phyloP scores from a whole-genome alignment of 2,113 vertebrate genomes.

The Scalopus aquaticus region DNA sequence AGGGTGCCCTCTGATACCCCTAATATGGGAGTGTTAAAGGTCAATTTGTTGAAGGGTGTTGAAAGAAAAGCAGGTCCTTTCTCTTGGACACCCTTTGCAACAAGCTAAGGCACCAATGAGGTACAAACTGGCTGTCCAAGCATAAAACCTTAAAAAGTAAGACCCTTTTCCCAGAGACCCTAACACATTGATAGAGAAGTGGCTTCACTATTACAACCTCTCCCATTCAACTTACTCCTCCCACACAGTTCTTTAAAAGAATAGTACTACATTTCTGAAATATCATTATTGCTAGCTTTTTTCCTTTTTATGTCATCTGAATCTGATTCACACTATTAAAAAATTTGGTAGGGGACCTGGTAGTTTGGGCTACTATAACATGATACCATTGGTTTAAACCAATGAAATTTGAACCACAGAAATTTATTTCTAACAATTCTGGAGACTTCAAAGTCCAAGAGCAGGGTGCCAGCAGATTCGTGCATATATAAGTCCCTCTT shows the following conservation, averaged over 20 bases:
- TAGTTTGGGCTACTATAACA: not conserved
- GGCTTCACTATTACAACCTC: not conserved
- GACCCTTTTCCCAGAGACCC: not conserved
- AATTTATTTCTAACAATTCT: not conserved
- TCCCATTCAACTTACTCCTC: not conserved
- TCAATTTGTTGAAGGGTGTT: not conserved
- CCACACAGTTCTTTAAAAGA: not conserved
- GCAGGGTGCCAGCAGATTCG: not conserved
- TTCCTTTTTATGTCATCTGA: not conserved
- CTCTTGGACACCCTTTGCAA: not conserved
- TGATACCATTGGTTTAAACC: not conserved
- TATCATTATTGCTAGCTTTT: not conserved
- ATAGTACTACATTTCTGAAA: not conserved
- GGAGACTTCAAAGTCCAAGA: not conserved
- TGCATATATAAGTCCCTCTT: not conserved
- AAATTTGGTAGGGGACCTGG: not conserved
- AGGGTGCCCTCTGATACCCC: not conserved
- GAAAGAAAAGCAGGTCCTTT: not conserved
- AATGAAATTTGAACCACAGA: not conserved
- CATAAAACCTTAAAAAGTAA: not conserved
- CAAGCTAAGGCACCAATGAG: not conserved
- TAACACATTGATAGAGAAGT: not conserved
- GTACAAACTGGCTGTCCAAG: not conserved
- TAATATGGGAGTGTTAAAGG: not conserved
- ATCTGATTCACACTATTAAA: constrained; percentile 28